Evolutionary conservation across 2,113 vertebrate genomes (phyloP), one percentile per base, ranked within the genome.

Genomic region (Oryzias woworae): DNA sequence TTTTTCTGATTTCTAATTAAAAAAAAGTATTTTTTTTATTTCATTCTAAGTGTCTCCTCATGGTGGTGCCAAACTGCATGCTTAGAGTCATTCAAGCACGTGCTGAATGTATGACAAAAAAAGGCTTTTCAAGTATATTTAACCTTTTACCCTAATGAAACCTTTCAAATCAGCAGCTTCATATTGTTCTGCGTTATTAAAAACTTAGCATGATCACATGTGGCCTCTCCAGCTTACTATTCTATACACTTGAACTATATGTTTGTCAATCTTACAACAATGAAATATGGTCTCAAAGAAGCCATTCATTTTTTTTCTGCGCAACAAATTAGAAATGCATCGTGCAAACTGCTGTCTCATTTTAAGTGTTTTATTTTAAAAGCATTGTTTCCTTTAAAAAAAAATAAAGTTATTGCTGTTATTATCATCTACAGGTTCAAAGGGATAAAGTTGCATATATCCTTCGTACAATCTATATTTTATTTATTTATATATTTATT

Each of bases 351-450:
- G 50, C 56, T 61, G 44, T 49, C 24, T 12, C 51, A 4, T 56
- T 47, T 55, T 26, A 68, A 61, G 57, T 65, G 66, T 81, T 80
- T 73, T 52, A 55, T 28, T 20, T 23, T 50, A 26, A 57, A 36
- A 62, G 8, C 7, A 8, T 28, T 28, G 26, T 36, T 7, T 8
- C 7, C 36, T 36, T 36, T 0, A 12, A 12, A 13, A 2, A 10
- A 36, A 36, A 36, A 36, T 1, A 36, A 10, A 36, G 2, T 10
- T 36, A 12, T 12, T 10, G 8, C 36, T 0, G 10, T 36, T 36
- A 36, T 36, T 36, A 36, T 8, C 12, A 36, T 36, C 36, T 36
- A 3, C 10, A 36, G 10, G 36, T 36, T 12, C 2, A 36, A 36
- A 12, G 8, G 36, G 8, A 3, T 36, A 36, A 36, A 36, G 36